Percentiles rank a stretch among this genome's conserved stretches.
phyloP scores from a whole-genome alignment of 1,140 invertebrate species.

The Trachelipus rathkii region DNA sequence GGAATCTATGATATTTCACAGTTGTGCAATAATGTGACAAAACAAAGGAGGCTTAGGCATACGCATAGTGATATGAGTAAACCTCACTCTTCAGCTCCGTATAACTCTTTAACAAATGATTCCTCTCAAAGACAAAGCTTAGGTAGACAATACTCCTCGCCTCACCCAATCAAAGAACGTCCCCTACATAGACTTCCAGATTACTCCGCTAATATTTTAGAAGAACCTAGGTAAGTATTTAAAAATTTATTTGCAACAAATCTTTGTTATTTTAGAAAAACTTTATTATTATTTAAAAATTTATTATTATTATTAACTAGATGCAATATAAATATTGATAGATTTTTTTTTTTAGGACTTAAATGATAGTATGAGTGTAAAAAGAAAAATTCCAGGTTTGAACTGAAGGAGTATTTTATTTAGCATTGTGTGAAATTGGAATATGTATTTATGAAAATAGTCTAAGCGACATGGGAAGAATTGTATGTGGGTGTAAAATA shows the following conservation, averaged over 20 bases:
- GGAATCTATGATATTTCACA: too few relatives aligned
- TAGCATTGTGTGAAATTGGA: too few relatives aligned
- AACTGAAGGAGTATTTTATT: too few relatives aligned
- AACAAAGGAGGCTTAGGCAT: background rate
- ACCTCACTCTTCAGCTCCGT: background rate
- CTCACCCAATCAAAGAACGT: background rate
- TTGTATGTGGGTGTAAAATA: too few relatives aligned
- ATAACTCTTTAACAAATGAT: background rate
- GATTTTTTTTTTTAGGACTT: too few relatives aligned
- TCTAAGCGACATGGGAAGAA: too few relatives aligned
- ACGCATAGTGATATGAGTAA: background rate
- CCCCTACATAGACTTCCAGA: background rate
- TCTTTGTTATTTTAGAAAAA: background rate
- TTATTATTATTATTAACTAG: background rate
- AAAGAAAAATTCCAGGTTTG: too few relatives aligned
- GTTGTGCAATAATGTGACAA: background rate
- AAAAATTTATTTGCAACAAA: background rate
- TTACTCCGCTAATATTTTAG: background rate
- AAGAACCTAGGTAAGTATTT: background rate
- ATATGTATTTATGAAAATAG: too few relatives aligned
- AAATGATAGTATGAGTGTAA: too few relatives aligned
- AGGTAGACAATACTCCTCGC: background rate
- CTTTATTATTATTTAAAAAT: background rate
- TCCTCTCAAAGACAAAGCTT: background rate
- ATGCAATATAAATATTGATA: too few relatives aligned